A percentile compares a stretch with the other conserved stretches of the same genome.
Conservation (phyloP, 2,797 vertebrate genomes). For the Pagetopsis macropterus region DNA sequence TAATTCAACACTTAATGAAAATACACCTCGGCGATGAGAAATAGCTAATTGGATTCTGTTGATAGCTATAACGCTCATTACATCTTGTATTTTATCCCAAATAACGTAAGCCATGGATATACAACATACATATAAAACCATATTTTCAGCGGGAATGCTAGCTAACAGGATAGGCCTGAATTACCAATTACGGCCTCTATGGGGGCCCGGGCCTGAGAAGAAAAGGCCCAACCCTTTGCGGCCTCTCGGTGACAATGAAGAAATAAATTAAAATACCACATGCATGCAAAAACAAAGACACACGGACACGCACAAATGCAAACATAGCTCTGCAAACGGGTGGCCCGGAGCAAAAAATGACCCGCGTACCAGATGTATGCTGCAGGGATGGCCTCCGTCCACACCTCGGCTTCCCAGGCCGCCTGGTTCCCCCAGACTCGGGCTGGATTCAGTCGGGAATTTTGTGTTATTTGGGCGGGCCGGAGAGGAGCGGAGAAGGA, state of each 20-base stretch:
- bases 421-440: constrained; percentile 86
- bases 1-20: constrained; percentile 46
- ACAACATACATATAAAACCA: background rate
- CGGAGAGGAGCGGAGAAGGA: constrained; percentile 89
- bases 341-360: constrained; percentile 26
- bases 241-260: constrained; percentile 70
- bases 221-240: constrained; percentile 78
- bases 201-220: constrained; percentile 74
- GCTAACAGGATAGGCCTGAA: constrained; percentile 65
- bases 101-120: rapidly evolving
- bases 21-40: rapidly evolving
- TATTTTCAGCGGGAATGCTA: constrained; percentile 15
- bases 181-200: constrained; percentile 69
- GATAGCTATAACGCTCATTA: rapidly evolving
- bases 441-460: constrained; percentile 86
- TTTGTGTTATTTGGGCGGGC: constrained; percentile 88
- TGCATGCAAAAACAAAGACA: constrained; percentile 64
- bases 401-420: constrained; percentile 81
- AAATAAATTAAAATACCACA: constrained; percentile 55
- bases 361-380: constrained; percentile 79
- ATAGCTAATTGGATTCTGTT: rapidly evolving
- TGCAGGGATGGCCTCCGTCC: constrained; percentile 83
- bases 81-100: rapidly evolving
- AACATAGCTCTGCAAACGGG: constrained; percentile 27
- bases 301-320: constrained; percentile 28